These are phyloP conservation scores for Enteromius viviparus DNA, from an alignment of 2,797 vertebrate genomes.

Conservation along the genomic window DNA sequence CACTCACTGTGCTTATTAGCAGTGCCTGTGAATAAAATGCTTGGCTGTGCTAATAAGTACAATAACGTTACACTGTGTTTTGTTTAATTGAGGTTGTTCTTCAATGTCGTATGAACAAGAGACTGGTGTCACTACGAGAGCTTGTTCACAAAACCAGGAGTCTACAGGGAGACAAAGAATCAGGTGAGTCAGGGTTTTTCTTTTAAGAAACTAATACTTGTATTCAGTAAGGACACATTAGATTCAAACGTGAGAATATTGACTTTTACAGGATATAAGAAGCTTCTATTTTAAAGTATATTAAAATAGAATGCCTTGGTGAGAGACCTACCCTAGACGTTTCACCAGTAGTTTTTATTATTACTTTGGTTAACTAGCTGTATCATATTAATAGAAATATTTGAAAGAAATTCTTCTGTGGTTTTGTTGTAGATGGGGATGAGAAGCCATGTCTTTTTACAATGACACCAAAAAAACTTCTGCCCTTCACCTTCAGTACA, in stretches of 20 bases:
- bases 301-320: not conserved
- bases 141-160: slow-evolving; percentile 50
- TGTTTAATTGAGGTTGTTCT: slow-evolving; percentile 71
- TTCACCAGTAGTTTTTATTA: not conserved
- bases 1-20: not conserved
- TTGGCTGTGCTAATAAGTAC: not conserved
- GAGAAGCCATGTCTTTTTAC: slow-evolving; percentile 41
- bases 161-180: slow-evolving; percentile 59
- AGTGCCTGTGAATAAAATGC: not conserved
- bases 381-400: not conserved
- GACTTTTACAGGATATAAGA: not conserved
- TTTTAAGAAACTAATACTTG: not conserved
- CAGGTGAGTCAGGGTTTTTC: slow-evolving; percentile 23
- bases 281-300: not conserved
- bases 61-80: slow-evolving; percentile 15
- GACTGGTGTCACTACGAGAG: slow-evolving; percentile 66
- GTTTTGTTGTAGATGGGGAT: slow-evolving; percentile 45
- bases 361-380: not conserved
- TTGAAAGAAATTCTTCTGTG: not conserved
- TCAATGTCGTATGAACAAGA: slow-evolving; percentile 69
- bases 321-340: not conserved
- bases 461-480: slow-evolving; percentile 64
- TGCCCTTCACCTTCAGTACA: slow-evolving; percentile 64
- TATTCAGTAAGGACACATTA: not conserved
- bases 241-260: not conserved